phyloP scores from a whole-genome alignment of 2,888 invertebrate genomes.

The Rapana venosa region DNA sequence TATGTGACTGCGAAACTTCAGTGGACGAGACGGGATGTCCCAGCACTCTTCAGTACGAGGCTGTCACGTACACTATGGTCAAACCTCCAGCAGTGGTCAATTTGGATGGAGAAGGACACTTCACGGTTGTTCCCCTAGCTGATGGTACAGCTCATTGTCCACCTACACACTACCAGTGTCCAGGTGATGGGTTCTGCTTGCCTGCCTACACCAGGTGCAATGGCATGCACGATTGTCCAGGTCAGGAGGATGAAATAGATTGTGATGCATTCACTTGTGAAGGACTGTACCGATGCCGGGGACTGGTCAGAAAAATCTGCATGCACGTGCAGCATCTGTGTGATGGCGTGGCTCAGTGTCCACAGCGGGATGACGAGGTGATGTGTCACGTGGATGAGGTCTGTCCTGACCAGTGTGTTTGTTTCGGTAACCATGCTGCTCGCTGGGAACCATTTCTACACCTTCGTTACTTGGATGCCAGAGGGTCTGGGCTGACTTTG shows the following conservation, averaged over 20 bases:
- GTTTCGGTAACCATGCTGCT: slow-evolving; percentile 16
- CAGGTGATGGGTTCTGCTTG: neutral
- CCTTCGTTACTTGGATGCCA: slow-evolving; percentile 10
- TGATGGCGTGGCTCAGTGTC: slow-evolving; percentile 46
- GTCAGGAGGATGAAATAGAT: neutral
- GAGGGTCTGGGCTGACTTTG: neutral
- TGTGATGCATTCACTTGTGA: neutral
- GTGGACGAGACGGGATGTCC: neutral
- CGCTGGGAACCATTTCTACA: neutral
- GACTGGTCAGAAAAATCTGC: neutral
- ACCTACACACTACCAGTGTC: neutral
- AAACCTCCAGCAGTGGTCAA: neutral
- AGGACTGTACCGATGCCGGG: neutral
- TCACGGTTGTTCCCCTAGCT: neutral
- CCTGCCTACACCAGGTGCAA: neutral
- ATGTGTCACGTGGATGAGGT: neutral
- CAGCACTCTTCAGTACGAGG: neutral
- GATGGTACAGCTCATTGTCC: slow-evolving; percentile 6
- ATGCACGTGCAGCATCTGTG: slow-evolving; percentile 33
- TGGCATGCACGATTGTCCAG: neutral
- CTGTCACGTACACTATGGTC: neutral
- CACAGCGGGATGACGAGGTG: slow-evolving; percentile 42
- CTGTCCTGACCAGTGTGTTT: slow-evolving; percentile 37
- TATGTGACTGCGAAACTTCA: neutral
- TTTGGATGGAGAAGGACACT: neutral